Base-by-base conservation (phyloP, 1,140 invertebrate genomes). In the Hyphantria cunea region DNA sequence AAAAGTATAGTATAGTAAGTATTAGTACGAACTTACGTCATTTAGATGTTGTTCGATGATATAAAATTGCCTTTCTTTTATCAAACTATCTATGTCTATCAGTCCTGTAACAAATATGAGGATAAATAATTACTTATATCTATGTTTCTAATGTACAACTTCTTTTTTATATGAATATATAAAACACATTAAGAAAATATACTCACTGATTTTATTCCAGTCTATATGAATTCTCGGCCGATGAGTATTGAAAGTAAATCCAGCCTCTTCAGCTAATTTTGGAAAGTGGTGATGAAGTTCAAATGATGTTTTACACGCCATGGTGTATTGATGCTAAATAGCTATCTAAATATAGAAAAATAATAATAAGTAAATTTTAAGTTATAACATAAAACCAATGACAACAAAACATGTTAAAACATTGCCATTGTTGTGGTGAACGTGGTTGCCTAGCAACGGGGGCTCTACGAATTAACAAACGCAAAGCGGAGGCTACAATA, bases 271-370 rank as follows among this genome's bases (percentile, higher is more conserved):
- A 17, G 93, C 94, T 25, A 95, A 73, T 70, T 93, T 93, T n/a
- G 93, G 92, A 83, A 94, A 95, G 83, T 95, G 93, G 66, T 93
- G 93, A 72, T 93, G 93, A 83, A 93, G 92, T 72, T 93, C 92
- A 17, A 91, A 93, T 31, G 92, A 92, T 13, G 90, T 86, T 78
- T 91, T 92, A 61, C 90, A 92, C 47, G 92, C 91, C 89, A 91
- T 91, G 68, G 13, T 75, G n/a, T n/a, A n/a, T n/a, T n/a, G n/a
- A n/a, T n/a, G n/a, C n/a, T n/a, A n/a, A n/a, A n/a, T n/a, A n/a
- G n/a, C n/a, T n/a, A n/a, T n/a, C n/a, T n/a, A n/a, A n/a, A n/a
- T n/a, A n/a, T n/a, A n/a, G n/a, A n/a, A n/a, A n/a, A n/a, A n/a
- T n/a, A n/a, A n/a, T n/a, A n/a, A n/a, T n/a, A n/a, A n/a, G n/a